Conservation (phyloP, 2,888 invertebrate species). For the Selenia dentaria region DNA sequence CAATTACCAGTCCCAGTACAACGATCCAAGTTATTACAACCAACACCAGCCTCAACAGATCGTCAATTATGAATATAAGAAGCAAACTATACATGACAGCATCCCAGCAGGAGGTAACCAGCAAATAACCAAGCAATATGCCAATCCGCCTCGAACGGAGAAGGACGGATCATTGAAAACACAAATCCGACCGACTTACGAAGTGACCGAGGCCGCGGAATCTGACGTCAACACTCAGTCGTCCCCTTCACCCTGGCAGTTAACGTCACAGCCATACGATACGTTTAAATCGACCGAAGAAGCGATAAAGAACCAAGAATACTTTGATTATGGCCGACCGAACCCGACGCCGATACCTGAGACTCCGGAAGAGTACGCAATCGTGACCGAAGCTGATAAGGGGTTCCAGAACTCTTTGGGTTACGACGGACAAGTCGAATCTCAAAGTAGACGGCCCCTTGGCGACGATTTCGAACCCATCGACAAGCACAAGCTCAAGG, state of each 20-base stretch:
- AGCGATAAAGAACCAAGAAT: slow-evolving; percentile 52
- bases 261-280: slow-evolving; percentile 58
- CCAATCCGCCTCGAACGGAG: slow-evolving; percentile 49
- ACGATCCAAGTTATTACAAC: slow-evolving; percentile 55
- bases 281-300: slow-evolving; percentile 56
- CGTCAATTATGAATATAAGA: slow-evolving; percentile 55
- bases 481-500: slow-evolving; percentile 71
- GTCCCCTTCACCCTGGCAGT: slow-evolving; percentile 63
- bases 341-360: slow-evolving; percentile 56
- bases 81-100: slow-evolving; percentile 63
- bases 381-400: slow-evolving; percentile 73
- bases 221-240: slow-evolving; percentile 61
- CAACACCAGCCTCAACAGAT: slow-evolving; percentile 42
- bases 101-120: slow-evolving; percentile 65
- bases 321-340: slow-evolving; percentile 52
- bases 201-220: slow-evolving; percentile 73
- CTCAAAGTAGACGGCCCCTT: slow-evolving; percentile 75
- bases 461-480: slow-evolving; percentile 78
- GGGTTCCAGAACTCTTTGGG: slow-evolving; percentile 70
- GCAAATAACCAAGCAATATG: slow-evolving; percentile 60
- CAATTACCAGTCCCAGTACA: slow-evolving; percentile 59
- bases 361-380: slow-evolving; percentile 68
- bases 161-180: slow-evolving; percentile 43
- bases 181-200: slow-evolving; percentile 65
- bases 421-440: slow-evolving; percentile 70